Percentiles rank a stretch among this genome's conserved stretches.
phyloP scores from a whole-genome alignment of 2,888 invertebrate species.

The Acanthococcus lagerstroemiae region DNA sequence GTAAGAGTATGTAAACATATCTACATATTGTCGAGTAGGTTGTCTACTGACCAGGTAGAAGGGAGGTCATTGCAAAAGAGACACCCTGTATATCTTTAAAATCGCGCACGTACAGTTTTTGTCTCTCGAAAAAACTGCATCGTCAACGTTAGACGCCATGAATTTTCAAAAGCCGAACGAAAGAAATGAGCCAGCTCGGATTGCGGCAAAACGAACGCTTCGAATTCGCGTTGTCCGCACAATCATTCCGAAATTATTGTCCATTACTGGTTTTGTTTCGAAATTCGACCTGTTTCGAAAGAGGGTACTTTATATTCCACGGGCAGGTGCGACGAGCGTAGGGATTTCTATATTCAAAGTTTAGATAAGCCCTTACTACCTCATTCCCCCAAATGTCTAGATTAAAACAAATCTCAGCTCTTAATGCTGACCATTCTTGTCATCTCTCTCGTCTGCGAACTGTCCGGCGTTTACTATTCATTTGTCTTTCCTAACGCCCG shows the following conservation, averaged over 20 bases:
- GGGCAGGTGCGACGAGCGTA: constrained; percentile 26
- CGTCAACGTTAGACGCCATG: no score
- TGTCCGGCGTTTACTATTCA: constrained; percentile 22
- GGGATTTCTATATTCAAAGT: constrained; percentile 29
- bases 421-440: constrained; percentile 24
- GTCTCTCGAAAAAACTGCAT: no score
- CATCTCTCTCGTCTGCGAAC: constrained; percentile 26
- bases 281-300: neutral
- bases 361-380: constrained; percentile 26
- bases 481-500: constrained; percentile 22
- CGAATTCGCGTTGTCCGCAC: neutral
- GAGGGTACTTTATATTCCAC: constrained; percentile 21
- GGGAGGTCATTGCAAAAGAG: no score
- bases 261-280: neutral
- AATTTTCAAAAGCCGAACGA: no score
- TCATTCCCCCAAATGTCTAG: constrained; percentile 26
- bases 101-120: no score
- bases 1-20: no score
- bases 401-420: constrained; percentile 28
- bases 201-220: neutral
- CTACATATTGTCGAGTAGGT: no score
- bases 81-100: no score
- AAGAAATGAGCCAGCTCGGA: no score
- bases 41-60: no score
- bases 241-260: neutral